These are phyloP conservation scores for Archilochus colubris DNA, from an alignment of 2,113 vertebrate species.

Conservation along the genomic window DNA sequence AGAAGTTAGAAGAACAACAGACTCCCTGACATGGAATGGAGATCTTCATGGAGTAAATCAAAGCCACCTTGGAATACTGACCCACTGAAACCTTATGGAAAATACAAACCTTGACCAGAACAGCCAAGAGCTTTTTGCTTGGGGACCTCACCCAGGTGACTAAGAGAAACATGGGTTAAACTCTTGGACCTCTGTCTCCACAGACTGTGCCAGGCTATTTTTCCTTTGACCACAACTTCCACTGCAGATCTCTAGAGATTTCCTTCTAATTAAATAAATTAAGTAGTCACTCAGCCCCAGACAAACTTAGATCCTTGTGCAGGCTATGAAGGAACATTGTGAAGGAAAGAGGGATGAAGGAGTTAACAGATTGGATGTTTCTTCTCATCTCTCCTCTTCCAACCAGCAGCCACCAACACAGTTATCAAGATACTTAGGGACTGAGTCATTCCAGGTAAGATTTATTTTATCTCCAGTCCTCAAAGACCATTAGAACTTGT, in stretches of 20 bases:
- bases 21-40: background rate
- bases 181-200: background rate
- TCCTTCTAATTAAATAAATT: background rate
- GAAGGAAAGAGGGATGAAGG: background rate
- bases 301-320: background rate
- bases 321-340: background rate
- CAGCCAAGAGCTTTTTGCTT: background rate
- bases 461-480: background rate
- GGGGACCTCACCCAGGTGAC: background rate
- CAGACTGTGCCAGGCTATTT: background rate
- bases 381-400: background rate
- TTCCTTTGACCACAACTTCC: background rate
- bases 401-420: background rate
- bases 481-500: constrained; percentile 5
- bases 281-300: background rate
- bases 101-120: background rate
- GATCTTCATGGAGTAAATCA: background rate
- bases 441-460: constrained; percentile 4
- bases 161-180: background rate
- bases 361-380: background rate
- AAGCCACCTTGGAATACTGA: background rate
- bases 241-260: background rate
- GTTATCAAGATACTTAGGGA: background rate
- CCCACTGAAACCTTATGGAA: background rate
- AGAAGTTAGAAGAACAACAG: background rate